A percentile compares a stretch with the other conserved stretches of the same genome.
Conservation (phyloP, 1,140 invertebrate genomes). For the Venustaconcha ellipsiformis region DNA sequence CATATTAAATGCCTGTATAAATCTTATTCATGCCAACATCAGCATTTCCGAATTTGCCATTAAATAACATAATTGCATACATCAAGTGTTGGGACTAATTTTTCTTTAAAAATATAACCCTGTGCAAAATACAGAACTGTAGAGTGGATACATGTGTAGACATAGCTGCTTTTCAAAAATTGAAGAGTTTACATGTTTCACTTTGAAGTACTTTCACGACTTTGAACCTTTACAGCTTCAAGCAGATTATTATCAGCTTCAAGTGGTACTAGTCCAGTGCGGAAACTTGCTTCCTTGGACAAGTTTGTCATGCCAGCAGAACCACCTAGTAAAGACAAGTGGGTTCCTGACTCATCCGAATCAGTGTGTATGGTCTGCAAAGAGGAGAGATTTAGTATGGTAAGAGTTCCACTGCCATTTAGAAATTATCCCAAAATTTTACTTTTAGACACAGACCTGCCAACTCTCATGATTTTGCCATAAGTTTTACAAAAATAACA, state of each 20-base stretch:
- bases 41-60: too few species aligned
- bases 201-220: not conserved
- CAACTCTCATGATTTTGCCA: too few species aligned
- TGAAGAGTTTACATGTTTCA: not conserved
- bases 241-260: constrained; percentile 9
- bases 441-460: too few species aligned
- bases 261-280: constrained; percentile 3
- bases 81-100: too few species aligned
- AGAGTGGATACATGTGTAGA: too few species aligned
- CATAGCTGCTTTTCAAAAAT: not conserved
- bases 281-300: not conserved
- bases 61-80: too few species aligned
- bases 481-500: too few species aligned
- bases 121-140: too few species aligned
- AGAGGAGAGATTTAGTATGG: constrained; percentile 70
- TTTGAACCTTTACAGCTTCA: not conserved
- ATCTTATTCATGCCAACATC: too few species aligned
- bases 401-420: constrained; percentile 35
- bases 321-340: constrained; percentile 69
- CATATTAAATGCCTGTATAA: too few species aligned
- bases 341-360: constrained; percentile 69
- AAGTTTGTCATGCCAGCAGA: constrained; percentile 69
- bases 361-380: constrained; percentile 70
- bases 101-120: too few species aligned
- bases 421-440: too few species aligned